phyloP scores from a whole-genome alignment of 2,113 vertebrate species.

The Kobus ellipsiprymnus region DNA sequence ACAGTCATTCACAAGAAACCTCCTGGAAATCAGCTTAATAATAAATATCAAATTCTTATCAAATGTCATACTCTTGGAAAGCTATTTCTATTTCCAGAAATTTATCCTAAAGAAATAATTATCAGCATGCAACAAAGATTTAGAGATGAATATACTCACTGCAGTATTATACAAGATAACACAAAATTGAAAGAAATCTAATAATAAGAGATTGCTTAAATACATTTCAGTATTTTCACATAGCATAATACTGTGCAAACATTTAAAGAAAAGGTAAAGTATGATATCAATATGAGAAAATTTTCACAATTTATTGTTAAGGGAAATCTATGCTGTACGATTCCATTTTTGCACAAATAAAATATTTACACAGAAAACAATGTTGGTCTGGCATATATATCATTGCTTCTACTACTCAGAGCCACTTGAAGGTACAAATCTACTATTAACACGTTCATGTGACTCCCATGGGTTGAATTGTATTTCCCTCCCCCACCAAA shows the following conservation, averaged over 20 bases:
- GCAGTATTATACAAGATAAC: background rate
- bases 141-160: background rate
- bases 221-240: background rate
- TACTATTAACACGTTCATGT: background rate
- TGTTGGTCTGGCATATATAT: background rate
- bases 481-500: background rate
- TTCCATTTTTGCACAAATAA: background rate
- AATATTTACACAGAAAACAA: background rate
- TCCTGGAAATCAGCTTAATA: conserved; percentile 1
- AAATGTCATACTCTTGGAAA: conserved; percentile 12
- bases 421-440: background rate
- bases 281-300: background rate
- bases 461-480: background rate
- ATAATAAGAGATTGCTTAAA: background rate
- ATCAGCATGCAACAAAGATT: background rate
- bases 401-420: background rate
- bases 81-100: background rate
- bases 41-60: background rate
- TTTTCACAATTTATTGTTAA: background rate
- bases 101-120: conserved; percentile 3
- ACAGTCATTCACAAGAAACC: background rate
- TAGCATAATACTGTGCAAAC: background rate
- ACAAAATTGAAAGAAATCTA: background rate
- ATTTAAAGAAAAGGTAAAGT: background rate
- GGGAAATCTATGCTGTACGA: background rate